Base-by-base conservation (phyloP, 2,888 invertebrate species). In the Uloborus plumipes region DNA sequence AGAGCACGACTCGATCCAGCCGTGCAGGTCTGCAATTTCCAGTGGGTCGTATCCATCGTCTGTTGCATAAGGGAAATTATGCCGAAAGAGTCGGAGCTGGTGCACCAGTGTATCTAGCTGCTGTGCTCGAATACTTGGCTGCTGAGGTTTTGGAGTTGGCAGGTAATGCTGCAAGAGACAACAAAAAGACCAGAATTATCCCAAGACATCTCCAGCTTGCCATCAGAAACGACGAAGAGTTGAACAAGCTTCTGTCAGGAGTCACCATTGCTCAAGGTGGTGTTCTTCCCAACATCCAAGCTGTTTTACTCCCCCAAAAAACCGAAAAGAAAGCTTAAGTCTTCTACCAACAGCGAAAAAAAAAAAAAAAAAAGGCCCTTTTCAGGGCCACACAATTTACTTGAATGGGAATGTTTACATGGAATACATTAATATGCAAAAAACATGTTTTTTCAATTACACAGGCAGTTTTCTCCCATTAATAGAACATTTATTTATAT, bases 201-300 rank as follows among this genome's bases (percentile, higher is more conserved):
- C 94, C 94, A 0, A 91, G 94, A 67, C 95, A 95, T 88, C 90
- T 95, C 26, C 93, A 95, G 88, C 88, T 95, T 85, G 94, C 94
- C 31, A 93, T 95, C 84, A 91, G 94, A 18, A 94, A 94, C 88
- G 95, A 95, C 88, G 94, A 94, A 86, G 95, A 95, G 87, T 90
- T 95, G 87, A 94, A 94, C 89, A 93, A 92, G 88, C 90, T 95
- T 70, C 89, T 95, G 7, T 91, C 92, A 0, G 93, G 93, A 64
- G 94, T 95, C 1, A 94, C 94, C 22, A 95, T 95, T 88, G 93
- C 94, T 31, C 93, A 95, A 89, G 95, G 95, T 84, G 95, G 95
- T 86, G 95, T 95, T 0, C 88, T 96, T 87, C 95, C 95, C 0
- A 93, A 93, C 87, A 94, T 95, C 86, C 93, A 94, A 87, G 92